Percentiles rank a stretch among this genome's conserved stretches.
These are phyloP conservation scores for Aphis craccivora DNA, from an alignment of 1,140 invertebrate species.

Conservation along the genomic window DNA sequence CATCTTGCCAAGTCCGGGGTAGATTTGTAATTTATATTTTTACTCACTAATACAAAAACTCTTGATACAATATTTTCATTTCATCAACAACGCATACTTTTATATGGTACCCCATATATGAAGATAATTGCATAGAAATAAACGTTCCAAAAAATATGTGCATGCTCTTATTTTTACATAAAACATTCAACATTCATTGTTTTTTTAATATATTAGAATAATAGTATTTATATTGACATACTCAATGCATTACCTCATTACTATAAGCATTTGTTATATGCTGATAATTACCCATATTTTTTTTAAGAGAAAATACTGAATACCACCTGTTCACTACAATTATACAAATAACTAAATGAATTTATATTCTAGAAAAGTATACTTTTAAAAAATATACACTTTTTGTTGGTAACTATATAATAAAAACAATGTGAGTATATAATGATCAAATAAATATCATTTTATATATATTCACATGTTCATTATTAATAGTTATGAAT, in stretches of 20 bases:
- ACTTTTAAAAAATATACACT: neutral
- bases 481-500: neutral
- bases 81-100: conserved; percentile 21
- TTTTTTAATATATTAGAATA: neutral
- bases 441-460: neutral
- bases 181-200: neutral
- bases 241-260: neutral
- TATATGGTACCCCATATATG: neutral
- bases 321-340: conserved; percentile 60
- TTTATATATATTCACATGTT: neutral
- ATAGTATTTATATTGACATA: neutral
- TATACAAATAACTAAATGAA: conserved; percentile 32
- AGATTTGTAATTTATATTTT: neutral
- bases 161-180: conserved; percentile 6
- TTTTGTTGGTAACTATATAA: neutral
- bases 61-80: neutral
- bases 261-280: neutral
- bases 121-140: conserved; percentile 24
- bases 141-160: conserved; percentile 18
- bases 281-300: neutral
- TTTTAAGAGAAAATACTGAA: neutral
- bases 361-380: neutral
- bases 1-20: neutral
- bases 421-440: neutral
- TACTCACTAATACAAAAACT: neutral